These are phyloP conservation scores for Cavia porcellus DNA, from an alignment of 2,113 vertebrate genomes.

Conservation along the genomic window DNA sequence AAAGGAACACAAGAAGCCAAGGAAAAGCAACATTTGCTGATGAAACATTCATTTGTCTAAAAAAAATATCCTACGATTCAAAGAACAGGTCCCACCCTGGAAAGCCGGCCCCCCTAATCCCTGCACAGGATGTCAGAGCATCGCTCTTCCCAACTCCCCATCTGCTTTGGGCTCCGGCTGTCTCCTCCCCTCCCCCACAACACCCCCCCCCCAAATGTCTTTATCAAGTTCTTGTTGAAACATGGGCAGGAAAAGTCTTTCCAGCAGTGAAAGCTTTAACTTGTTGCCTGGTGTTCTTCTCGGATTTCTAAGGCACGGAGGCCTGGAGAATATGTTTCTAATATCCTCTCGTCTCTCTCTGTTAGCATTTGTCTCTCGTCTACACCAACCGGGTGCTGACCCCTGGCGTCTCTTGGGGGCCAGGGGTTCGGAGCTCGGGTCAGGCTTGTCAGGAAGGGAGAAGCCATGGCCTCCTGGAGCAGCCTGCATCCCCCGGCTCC, in stretches of 20 bases:
- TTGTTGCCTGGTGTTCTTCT: constrained; percentile 88
- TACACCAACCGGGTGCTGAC: constrained; percentile 93
- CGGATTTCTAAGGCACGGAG: constrained; percentile 86
- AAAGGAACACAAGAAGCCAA: neutral
- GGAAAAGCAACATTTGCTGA: neutral
- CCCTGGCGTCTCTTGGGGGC: constrained; percentile 91
- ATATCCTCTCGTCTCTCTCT: constrained; percentile 93
- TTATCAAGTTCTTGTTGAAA: constrained; percentile 86
- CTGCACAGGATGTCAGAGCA: neutral
- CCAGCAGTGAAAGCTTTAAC: constrained; percentile 86
- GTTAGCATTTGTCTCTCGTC: constrained; percentile 92
- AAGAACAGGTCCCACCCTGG: neutral
- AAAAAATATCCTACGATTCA: neutral
- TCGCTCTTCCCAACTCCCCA: neutral
- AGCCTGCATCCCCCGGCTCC: constrained; percentile 71
- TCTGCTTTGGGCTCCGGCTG: neutral
- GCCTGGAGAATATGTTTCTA: constrained; percentile 96
- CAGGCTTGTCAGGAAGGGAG: constrained; percentile 87
- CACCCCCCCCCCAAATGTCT: constrained; percentile 80
- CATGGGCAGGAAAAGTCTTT: constrained; percentile 64
- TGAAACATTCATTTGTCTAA: neutral
- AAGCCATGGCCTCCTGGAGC: constrained; percentile 80
- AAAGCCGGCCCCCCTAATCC: neutral
- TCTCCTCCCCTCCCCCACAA: neutral
- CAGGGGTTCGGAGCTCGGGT: constrained; percentile 85